These are phyloP conservation scores for Nematostella vectensis DNA, from an alignment of 92 coral and sea anemone species.

Conservation along the genomic window DNA sequence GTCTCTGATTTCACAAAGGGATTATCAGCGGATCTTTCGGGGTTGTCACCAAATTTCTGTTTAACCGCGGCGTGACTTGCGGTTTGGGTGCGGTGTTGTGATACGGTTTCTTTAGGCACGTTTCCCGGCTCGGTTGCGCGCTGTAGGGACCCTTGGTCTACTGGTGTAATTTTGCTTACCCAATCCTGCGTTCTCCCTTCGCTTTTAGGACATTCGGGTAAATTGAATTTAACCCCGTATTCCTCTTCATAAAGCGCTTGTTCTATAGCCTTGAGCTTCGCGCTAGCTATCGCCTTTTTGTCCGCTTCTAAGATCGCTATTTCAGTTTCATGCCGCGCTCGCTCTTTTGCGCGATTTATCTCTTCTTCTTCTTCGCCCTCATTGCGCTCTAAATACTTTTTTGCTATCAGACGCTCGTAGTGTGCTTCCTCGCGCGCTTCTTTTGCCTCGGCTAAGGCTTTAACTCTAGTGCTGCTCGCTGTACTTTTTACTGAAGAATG, in stretches of 20 bases:
- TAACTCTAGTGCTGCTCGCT: neutral
- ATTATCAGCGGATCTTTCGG: neutral
- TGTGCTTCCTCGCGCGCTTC: slow-evolving; percentile 33
- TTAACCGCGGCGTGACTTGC: too few species aligned
- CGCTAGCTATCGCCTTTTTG: slow-evolving; percentile 30
- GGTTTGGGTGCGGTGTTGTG: too few species aligned
- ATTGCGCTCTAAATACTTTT: slow-evolving; percentile 16
- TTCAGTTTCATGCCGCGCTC: slow-evolving; percentile 24
- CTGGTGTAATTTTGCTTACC: too few species aligned
- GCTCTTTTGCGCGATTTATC: slow-evolving; percentile 17
- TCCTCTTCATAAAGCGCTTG: neutral
- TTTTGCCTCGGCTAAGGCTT: slow-evolving; percentile 11
- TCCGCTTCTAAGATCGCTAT: slow-evolving; percentile 28
- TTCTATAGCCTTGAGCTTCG: slow-evolving; percentile 38
- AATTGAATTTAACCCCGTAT: neutral
- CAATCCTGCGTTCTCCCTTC: neutral
- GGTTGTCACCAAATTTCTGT: too few species aligned
- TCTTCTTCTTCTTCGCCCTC: slow-evolving; percentile 34
- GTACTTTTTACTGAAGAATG: too few species aligned
- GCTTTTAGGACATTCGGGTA: neutral
- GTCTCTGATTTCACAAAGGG: neutral
- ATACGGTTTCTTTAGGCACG: too few species aligned
- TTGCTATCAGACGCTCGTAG: slow-evolving; percentile 21
- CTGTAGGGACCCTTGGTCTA: too few species aligned
- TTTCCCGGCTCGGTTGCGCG: too few species aligned